These are phyloP conservation scores for Montifringilla adamsi DNA, from an alignment of 2,113 vertebrate species.

Conservation along the genomic window DNA sequence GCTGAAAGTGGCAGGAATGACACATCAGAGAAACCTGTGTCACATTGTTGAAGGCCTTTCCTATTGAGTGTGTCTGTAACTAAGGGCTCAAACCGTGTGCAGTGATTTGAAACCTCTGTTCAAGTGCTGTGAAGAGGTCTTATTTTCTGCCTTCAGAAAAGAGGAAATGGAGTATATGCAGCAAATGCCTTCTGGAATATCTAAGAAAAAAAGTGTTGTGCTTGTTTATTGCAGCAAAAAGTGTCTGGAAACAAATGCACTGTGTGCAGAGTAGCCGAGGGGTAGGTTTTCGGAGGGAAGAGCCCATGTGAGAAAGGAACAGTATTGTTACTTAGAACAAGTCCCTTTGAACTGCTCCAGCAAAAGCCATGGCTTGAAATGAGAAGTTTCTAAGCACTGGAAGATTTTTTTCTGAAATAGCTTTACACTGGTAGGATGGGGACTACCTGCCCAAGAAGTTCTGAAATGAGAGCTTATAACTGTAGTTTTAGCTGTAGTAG, in stretches of 20 bases:
- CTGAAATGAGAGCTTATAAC: background rate
- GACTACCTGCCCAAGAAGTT: background rate
- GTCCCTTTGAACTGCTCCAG: background rate
- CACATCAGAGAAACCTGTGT: background rate
- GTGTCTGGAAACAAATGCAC: background rate
- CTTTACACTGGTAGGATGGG: background rate
- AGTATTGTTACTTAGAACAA: background rate
- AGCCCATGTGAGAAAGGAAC: background rate
- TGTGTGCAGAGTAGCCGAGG: background rate
- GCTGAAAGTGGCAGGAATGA: background rate
- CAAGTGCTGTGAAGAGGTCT: background rate
- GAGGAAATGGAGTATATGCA: background rate
- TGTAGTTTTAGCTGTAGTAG: background rate
- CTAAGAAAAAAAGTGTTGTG: background rate
- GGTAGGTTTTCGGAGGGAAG: background rate
- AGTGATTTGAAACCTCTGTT: background rate
- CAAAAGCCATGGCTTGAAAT: background rate
- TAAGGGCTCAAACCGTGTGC: background rate
- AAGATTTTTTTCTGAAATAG: background rate
- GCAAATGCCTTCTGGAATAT: background rate
- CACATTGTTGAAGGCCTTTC: background rate
- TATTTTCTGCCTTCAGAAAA: background rate
- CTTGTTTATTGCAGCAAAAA: background rate
- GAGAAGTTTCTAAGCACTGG: background rate
- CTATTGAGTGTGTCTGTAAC: rapidly evolving